Percentiles rank a stretch among this genome's conserved stretches.
These are phyloP conservation scores for Choreutis nemorana DNA, from an alignment of 2,888 invertebrate genomes.

Conservation along the genomic window DNA sequence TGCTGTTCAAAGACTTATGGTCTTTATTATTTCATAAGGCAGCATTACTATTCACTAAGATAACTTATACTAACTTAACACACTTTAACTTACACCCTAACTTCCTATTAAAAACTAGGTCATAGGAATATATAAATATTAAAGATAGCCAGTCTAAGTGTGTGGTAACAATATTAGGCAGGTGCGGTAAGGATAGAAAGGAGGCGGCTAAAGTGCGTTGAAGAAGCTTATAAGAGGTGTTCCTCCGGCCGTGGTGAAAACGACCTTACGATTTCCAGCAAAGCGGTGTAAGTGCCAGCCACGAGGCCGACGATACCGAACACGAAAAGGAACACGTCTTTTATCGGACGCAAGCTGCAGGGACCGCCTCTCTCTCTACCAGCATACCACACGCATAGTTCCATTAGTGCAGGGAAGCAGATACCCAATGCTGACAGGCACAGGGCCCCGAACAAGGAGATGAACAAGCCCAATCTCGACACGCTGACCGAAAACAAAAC, in stretches of 20 bases:
- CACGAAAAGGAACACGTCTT: constrained; percentile 63
- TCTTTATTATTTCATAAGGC: too few relatives aligned
- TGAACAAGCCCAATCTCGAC: constrained; percentile 80
- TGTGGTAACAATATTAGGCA: too few relatives aligned
- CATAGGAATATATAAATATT: too few relatives aligned
- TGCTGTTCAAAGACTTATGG: too few relatives aligned
- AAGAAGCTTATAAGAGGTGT: constrained; percentile 3
- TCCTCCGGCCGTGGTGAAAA: constrained; percentile 17
- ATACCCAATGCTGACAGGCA: constrained; percentile 85
- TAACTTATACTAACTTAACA: too few relatives aligned
- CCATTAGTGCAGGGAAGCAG: constrained; percentile 77
- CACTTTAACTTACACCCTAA: too few relatives aligned
- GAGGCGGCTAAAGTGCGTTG: background rate
- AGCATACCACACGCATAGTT: constrained; percentile 64
- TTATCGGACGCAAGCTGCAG: constrained; percentile 23
- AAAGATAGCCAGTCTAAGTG: too few relatives aligned
- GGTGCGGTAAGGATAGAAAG: background rate
- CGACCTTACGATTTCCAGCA: constrained; percentile 62
- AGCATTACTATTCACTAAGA: too few relatives aligned
- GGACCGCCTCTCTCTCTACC: constrained; percentile 61
- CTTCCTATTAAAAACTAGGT: too few relatives aligned
- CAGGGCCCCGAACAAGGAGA: constrained; percentile 84
- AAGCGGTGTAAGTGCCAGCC: constrained; percentile 72
- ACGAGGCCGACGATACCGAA: constrained; percentile 71
- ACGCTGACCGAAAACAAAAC: constrained; percentile 64